phyloP scores from a whole-genome alignment of 2,888 invertebrate genomes.

The Silvanus unidentatus region DNA sequence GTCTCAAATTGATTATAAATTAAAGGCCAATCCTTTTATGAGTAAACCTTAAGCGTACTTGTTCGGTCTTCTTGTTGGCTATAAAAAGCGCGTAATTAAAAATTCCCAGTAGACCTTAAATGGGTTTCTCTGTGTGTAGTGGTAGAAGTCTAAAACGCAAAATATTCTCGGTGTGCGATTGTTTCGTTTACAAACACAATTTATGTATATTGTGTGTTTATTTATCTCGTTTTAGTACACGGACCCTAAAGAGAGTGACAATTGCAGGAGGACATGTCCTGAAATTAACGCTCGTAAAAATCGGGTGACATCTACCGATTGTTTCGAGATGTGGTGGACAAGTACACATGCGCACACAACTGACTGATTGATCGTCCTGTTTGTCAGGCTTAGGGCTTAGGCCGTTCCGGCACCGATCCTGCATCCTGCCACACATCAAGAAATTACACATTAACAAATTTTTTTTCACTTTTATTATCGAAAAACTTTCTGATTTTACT shows the following conservation, averaged over 20 bases:
- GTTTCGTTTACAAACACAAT: constrained; percentile 1
- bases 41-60: not conserved
- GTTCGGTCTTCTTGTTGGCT: not conserved
- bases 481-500: too few relatives aligned
- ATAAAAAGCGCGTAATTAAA: constrained; percentile 26
- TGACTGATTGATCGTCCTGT: constrained; percentile 35
- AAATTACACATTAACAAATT: too few relatives aligned
- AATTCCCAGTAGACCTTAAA: constrained; percentile 30
- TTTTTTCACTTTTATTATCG: too few relatives aligned
- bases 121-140: too few relatives aligned
- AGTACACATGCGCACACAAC: constrained; percentile 31
- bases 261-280: constrained; percentile 37
- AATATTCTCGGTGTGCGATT: constrained; percentile 5
- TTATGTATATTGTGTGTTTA: too few relatives aligned
- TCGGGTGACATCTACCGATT: constrained; percentile 38
- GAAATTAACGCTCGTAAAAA: constrained; percentile 38
- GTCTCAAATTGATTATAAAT: not conserved
- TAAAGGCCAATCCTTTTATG: constrained; percentile 1
- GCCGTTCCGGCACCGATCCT: not conserved
- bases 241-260: constrained; percentile 30
- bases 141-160: constrained; percentile 4
- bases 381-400: too few relatives aligned
- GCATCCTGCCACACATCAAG: not conserved
- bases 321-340: constrained; percentile 27
- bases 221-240: too few relatives aligned